Conservation (phyloP, 2,888 invertebrate genomes). For the Agrypnus murinus region DNA sequence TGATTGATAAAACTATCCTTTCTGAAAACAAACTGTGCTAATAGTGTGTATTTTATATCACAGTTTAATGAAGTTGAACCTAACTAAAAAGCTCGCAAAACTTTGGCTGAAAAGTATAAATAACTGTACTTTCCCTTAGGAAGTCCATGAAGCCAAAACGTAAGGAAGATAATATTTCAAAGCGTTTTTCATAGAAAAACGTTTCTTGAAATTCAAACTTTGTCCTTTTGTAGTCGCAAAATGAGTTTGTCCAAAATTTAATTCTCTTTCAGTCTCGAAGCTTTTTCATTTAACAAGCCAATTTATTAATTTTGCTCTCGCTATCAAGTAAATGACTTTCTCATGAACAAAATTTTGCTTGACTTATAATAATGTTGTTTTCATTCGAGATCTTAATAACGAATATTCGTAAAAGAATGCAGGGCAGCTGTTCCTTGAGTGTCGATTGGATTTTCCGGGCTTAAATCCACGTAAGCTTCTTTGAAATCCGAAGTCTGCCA, state of each 20-base stretch:
- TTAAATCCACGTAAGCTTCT: background rate
- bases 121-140: slow-evolving; percentile 15
- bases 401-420: too few species aligned
- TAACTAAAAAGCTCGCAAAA: background rate
- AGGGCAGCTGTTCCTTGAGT: too few species aligned
- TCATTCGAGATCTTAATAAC: too few species aligned
- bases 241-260: slow-evolving; percentile 13
- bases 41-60: slow-evolving; percentile 9
- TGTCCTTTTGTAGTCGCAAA: background rate
- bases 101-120: slow-evolving; percentile 19
- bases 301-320: too few species aligned
- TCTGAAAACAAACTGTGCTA: background rate
- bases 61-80: slow-evolving; percentile 15
- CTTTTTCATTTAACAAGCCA: background rate
- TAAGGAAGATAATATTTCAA: slow-evolving; percentile 13
- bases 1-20: too few species aligned
- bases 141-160: background rate
- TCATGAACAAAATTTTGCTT: too few species aligned
- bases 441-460: background rate
- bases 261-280: background rate
- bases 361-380: too few species aligned
- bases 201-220: slow-evolving; percentile 4
- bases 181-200: slow-evolving; percentile 4
- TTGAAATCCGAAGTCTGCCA: background rate
- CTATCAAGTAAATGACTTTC: too few species aligned